Conservation (phyloP, 2,888 invertebrate genomes). For the Troides helena region DNA sequence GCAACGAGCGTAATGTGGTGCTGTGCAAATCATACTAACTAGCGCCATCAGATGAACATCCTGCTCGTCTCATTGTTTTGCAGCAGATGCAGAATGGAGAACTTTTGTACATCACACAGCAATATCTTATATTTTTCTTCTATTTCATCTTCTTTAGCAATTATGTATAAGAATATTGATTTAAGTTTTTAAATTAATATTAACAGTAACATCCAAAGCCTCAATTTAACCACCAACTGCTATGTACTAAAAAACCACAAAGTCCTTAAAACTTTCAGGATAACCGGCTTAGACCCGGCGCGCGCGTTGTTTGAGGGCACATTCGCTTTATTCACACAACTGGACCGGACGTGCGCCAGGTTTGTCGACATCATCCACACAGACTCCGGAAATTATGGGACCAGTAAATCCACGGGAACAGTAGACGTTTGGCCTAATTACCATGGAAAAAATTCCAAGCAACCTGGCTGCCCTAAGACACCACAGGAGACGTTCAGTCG, state of each 20-base stretch:
- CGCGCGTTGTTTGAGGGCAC: slow-evolving; percentile 79
- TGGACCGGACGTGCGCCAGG: slow-evolving; percentile 75
- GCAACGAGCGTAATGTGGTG: too few species aligned
- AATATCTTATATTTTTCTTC: too few species aligned
- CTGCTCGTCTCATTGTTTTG: too few species aligned
- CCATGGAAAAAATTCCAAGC: slow-evolving; percentile 54
- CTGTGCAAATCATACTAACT: too few species aligned
- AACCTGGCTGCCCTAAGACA: slow-evolving; percentile 78
- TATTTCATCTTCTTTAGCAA: too few species aligned
- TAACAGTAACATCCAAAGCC: background rate
- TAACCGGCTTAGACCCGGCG: slow-evolving; percentile 81
- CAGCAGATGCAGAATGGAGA: too few species aligned
- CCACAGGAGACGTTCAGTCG: slow-evolving; percentile 53
- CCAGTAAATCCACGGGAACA: slow-evolving; percentile 69
- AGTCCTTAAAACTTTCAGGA: slow-evolving; percentile 53
- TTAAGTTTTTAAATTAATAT: too few species aligned
- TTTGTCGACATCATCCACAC: slow-evolving; percentile 85
- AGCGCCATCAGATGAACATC: too few species aligned
- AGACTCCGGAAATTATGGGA: slow-evolving; percentile 81
- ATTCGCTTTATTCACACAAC: slow-evolving; percentile 46
- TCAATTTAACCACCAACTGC: too few species aligned
- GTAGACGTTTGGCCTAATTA: slow-evolving; percentile 83
- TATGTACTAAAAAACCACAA: background rate
- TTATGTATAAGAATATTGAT: too few species aligned
- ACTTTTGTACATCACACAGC: too few species aligned